A percentile compares a stretch with the other conserved stretches of the same genome.
Evolutionary conservation across 1,140 invertebrate genomes (phyloP).

Genomic region (Sarcophaga bullata): DNA sequence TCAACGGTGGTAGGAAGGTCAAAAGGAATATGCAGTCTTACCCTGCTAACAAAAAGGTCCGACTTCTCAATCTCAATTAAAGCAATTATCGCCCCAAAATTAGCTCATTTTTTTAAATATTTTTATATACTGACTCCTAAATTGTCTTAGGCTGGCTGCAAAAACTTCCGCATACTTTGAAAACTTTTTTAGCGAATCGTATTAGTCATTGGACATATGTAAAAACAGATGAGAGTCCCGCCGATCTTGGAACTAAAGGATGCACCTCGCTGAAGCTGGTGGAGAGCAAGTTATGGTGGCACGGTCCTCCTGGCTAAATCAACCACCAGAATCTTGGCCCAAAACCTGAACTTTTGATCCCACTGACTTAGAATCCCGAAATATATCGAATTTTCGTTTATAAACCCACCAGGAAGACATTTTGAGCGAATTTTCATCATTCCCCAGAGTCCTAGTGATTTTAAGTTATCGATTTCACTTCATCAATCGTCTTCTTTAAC

Average conservation of each 20-base stretch:
- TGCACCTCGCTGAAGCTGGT: background rate
- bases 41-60: background rate
- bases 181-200: background rate
- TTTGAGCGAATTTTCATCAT: slow-evolving; percentile 13
- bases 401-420: background rate
- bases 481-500: background rate
- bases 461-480: background rate
- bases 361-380: background rate
- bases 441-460: background rate
- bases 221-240: too few species aligned
- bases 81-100: background rate
- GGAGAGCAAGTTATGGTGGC: background rate
- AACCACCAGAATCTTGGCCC: background rate
- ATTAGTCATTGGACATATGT: too few species aligned
- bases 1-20: slow-evolving; percentile 10
- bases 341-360: background rate
- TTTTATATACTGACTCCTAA: background rate
- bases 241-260: too few species aligned
- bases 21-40: background rate
- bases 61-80: background rate
- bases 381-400: background rate
- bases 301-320: background rate
- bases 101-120: background rate
- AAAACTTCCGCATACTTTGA: background rate
- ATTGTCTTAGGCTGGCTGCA: background rate